Base-by-base conservation (phyloP, 2,113 vertebrate species). In the Perca schrenkii region DNA sequence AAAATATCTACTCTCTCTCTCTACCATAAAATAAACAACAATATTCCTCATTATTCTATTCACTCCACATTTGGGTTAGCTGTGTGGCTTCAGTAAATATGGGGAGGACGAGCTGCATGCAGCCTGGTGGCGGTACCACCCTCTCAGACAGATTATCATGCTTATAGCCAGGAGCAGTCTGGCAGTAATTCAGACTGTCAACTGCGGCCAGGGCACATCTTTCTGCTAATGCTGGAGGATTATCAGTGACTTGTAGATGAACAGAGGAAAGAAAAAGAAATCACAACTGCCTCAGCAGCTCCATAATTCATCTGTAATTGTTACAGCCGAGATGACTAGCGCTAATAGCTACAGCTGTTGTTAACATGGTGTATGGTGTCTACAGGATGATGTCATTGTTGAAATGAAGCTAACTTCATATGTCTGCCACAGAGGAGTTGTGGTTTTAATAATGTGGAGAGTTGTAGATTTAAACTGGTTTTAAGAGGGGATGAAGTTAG, bases 291-390 rank as follows among this genome's bases (percentile, higher is more conserved):
- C 46, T 73, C 52, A 40, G 25, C 53, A 66, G 57, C 67, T 34
- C 54, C 14, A 58, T 86, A 84, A 86, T 57, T 85, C 68, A 82
- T 75, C 54, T 62, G 62, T 60, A 65, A 80, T 79, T 64, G 21
- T 71, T 80, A 62, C 10, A 61, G 60, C 22, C 25, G 61, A 5
- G 58, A 66, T 82, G 87, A 86, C 57, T 75, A 75, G 85, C 16
- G 3, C 67, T 86, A 85, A 89, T 62, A 76, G 76, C 70, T 73
- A 78, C 86, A 90, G 90, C 86, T 94, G 88, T 84, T 89, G 49
- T 71, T 81, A 74, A 78, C 81, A 87, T 61, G 56, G 65, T 61
- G 40, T 50, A 50, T 28, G 49, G 61, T 6, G 74, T 87, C 74
- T 77, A 66, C 68, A 70, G 64, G 40, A 84, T 91, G 89, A 91